phyloP scores from a whole-genome alignment of 2,888 invertebrate genomes.

The Tenthredo scrophulariae region DNA sequence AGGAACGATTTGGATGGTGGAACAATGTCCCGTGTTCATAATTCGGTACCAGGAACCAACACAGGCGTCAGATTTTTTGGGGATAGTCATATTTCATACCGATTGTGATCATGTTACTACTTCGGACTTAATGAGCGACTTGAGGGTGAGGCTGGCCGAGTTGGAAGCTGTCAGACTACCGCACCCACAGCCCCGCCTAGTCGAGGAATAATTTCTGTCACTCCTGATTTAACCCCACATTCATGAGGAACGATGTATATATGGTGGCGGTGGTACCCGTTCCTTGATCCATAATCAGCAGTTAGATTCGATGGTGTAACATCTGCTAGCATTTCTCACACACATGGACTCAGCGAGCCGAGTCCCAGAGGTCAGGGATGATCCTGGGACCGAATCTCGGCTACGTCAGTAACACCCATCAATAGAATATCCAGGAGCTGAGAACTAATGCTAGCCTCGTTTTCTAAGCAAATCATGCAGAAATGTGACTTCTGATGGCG shows the following conservation, averaged over 20 bases:
- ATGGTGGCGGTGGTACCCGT: not conserved
- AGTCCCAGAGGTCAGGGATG: not conserved
- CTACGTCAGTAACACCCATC: slow-evolving; percentile 3
- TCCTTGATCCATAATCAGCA: not conserved
- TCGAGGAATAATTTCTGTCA: slow-evolving; percentile 43
- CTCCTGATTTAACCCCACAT: slow-evolving; percentile 33
- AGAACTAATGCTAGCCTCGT: not conserved
- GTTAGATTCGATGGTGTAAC: not conserved
- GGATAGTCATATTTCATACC: not conserved
- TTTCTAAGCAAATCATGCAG: slow-evolving; percentile 1
- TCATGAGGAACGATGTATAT: not conserved
- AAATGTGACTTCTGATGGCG: not conserved
- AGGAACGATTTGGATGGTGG: not conserved
- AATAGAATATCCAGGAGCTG: not conserved
- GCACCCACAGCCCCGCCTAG: slow-evolving; percentile 38
- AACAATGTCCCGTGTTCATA: not conserved
- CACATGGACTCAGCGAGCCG: not conserved
- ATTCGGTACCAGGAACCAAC: not conserved
- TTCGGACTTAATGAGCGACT: slow-evolving; percentile 19
- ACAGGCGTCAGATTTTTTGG: not conserved
- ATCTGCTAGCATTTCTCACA: not conserved
- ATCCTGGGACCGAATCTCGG: slow-evolving; percentile 3
- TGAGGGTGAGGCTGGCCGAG: slow-evolving; percentile 9
- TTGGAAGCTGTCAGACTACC: slow-evolving; percentile 35
- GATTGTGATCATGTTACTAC: not conserved